Evolutionary conservation across 2,797 vertebrate species (phyloP), one percentile per base, ranked within the genome.

Genomic region (Amphiprion clarkii): DNA sequence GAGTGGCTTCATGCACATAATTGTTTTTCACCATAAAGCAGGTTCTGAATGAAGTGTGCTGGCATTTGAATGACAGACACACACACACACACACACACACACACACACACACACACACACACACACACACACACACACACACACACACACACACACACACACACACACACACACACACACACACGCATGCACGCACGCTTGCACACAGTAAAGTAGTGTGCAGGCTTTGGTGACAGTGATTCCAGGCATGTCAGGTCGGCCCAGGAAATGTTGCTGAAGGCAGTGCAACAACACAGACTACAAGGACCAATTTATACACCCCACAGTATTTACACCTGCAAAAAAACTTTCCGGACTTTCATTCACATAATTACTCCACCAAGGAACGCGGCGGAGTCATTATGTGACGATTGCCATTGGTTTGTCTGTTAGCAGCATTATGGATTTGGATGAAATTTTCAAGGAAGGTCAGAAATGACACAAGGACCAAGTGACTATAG

Each of bases 301-400:
- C 67, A 87, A 84, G 40, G 67, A 48, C 42, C 60, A 74, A 54
- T 68, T 82, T 49, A 69, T 70, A 29, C 60, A 57, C 64, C 68
- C 6, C 11, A 25, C 42, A 53, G 36, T 53, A 72, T 71, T 25
- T 72, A 36, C 51, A 71, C 55, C 60, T 77, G 53, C 25, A 73
- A 72, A 64, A 49, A 67, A 13, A 39, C 23, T 23, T 51, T 23
- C 23, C 1, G 1, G 23, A 23, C 23, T 23, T 23, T 23, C 23
- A 23, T 23, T 23, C 23, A 23, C 23, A 23, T 23, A 23, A 23
- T 23, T 23, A 23, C 23, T 23, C 23, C 23, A 23, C 23, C 23
- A 23, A 23, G 23, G 23, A 23, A 23, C 23, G 23, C 23, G 23
- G 23, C 23, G 23, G 23, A 23, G 23, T 23, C 23, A 23, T 23